Base-by-base conservation (phyloP, 2,113 vertebrate genomes). In the Monopterus albus region DNA sequence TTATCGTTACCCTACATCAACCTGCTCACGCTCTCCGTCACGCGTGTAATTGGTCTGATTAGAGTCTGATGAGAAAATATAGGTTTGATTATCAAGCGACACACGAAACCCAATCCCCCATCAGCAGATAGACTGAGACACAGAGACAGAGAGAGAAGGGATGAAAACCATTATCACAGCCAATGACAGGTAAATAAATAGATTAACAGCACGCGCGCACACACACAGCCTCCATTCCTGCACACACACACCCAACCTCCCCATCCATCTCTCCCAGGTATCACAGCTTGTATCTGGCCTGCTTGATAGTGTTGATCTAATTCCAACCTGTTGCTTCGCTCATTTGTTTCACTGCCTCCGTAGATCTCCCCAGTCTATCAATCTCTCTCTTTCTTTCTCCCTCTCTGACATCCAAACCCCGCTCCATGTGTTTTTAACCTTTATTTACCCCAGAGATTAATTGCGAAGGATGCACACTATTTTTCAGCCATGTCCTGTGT, bases 41-140 rank as follows among this genome's bases (percentile, higher is more conserved):
- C 87, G 82, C 87, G 89, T 86, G 89, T 94, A 95, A 95, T 92
- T 95, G 92, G 90, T 93, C 90, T 93, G 92, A 97, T 95, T 94
- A 94, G 91, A 92, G 81, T 90, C 88, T 93, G 92, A 93, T 91
- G 87, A 95, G 93, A 94, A 92, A 93, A 89, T 91, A 91, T 56
- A 91, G 81, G 85, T 90, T 82, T 93, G 93, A 92, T 91, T 94
- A 93, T 75, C 84, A 91, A 92, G 92, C 91, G 90, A 82, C 85
- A 87, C 78, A 79, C 59, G 52, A 80, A 91, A 85, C 71, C 87
- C 81, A 87, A 78, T 81, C 90, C 86, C 76, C 89, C 80, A 93
- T 91, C 89, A 87, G 70, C 25, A 74, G 88, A 93, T 91, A 88
- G 65, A 87, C 82, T 66, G 73, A 84, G 83, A 83, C 65, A 87